Conservation (phyloP, 2,113 vertebrate species). For the Nycticorax nycticorax region DNA sequence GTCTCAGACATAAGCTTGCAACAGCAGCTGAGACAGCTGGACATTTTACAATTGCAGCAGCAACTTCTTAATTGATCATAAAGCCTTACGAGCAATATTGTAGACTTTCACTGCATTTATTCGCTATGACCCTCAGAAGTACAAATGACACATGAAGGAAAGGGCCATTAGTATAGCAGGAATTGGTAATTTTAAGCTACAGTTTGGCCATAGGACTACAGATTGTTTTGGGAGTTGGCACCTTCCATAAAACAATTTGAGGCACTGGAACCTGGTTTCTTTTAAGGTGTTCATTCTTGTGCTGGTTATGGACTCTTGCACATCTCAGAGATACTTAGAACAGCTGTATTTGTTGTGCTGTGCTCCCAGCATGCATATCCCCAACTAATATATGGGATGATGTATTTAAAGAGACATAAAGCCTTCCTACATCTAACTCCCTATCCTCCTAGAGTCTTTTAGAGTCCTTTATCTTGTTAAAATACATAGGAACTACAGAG, state of each 20-base stretch:
- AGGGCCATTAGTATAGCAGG: not conserved
- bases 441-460: not conserved
- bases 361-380: not conserved
- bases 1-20: not conserved
- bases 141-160: not conserved
- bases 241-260: not conserved
- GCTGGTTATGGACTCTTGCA: rapidly evolving
- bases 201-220: not conserved
- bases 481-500: not conserved
- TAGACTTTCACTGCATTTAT: not conserved
- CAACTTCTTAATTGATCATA: not conserved
- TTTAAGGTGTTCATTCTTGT: not conserved
- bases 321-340: not conserved
- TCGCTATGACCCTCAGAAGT: not conserved
- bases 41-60: not conserved
- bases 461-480: not conserved
- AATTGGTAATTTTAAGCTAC: not conserved
- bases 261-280: not conserved
- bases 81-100: not conserved
- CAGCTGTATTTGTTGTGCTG: not conserved
- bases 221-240: not conserved
- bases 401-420: not conserved
- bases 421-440: not conserved
- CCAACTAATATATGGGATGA: not conserved
- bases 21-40: not conserved